Base-by-base conservation (phyloP, 2,797 vertebrate species). In the Hypotaenidia philippensis region DNA sequence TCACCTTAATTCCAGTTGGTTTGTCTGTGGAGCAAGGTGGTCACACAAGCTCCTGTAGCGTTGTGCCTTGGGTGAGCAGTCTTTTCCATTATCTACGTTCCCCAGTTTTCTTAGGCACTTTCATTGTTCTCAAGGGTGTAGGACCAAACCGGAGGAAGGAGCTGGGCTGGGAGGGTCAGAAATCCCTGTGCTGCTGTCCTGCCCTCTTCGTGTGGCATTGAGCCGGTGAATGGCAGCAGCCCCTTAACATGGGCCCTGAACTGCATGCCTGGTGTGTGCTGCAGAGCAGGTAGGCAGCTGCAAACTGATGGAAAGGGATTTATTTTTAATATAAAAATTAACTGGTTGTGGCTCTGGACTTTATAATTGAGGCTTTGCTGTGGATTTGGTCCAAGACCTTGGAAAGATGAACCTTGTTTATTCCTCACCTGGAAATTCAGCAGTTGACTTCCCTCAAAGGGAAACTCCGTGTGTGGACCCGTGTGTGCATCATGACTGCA, bases 241-340 rank as follows among this genome's bases (percentile, higher is more conserved):
- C 25, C 20, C 34, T 31, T 20, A 57, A 18, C 0, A 1, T 5
- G 45, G 79, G 40, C 66, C 38, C 29, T 0, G 1, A 27, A 68
- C 40, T 22, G 29, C 15, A 27, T 11, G 3, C 9, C 60, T 17
- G 18, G 53, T n/a, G 29, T 8, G 1, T 0, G 1, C 45, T 38
- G 56, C 45, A 6, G 44, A 22, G 68, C 61, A 27, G 19, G 23
- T 2, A 1, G 11, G 32, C 44, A 6, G 9, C 69, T 32, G 4
- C 16, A 52, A 19, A 11, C 34, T 4, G 36, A 19, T 45, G 59
- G n/a, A 13, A 31, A 32, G 29, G 19, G 47, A 45, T 4, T 6
- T 8, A 26, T 91, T 18, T 40, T 29, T 22, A 15, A 4, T 11
- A 7, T 65, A 25, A 36, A 56, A 60, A 36, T 40, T 18, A 52